These are phyloP conservation scores for Pilophorus perplexus DNA, from an alignment of 2,888 invertebrate genomes.

Conservation along the genomic window DNA sequence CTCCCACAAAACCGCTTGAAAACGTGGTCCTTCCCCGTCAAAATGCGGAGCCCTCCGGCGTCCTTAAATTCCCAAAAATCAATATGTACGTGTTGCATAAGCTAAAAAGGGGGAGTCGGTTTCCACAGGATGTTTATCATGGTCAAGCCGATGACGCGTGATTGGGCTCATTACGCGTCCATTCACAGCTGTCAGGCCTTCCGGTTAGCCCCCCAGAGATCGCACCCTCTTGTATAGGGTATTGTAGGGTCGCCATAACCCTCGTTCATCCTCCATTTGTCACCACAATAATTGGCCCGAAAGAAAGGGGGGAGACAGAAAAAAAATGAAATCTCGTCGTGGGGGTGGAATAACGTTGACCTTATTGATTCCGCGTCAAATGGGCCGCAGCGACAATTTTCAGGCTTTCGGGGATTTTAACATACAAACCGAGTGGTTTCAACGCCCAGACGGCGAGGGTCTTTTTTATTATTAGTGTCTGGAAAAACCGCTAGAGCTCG, in stretches of 20 bases:
- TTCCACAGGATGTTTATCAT: too few relatives aligned
- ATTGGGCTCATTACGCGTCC: conserved; percentile 14
- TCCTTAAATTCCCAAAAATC: too few relatives aligned
- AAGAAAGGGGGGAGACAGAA: too few relatives aligned
- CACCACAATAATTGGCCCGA: not conserved
- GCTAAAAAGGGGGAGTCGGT: too few relatives aligned
- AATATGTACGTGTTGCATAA: too few relatives aligned
- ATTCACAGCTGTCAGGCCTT: conserved; percentile 1
- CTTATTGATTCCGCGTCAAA: conserved; percentile 27
- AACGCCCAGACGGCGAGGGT: conserved; percentile 27
- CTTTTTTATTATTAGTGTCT: conserved; percentile 18
- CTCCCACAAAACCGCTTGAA: too few relatives aligned
- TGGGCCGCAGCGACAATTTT: too few relatives aligned
- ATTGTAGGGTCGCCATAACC: conserved; percentile 8
- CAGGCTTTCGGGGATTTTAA: too few relatives aligned
- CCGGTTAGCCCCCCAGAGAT: not conserved
- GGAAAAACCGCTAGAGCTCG: conserved; percentile 22
- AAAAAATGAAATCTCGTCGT: not conserved
- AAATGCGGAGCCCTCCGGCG: too few relatives aligned
- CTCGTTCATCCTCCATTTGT: conserved; percentile 11
- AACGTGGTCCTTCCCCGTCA: too few relatives aligned
- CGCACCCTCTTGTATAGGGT: too few relatives aligned
- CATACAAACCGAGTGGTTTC: conserved; percentile 20
- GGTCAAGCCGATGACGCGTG: not conserved
- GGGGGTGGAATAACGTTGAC: conserved; percentile 8